Base-by-base conservation (phyloP, 1,140 invertebrate genomes). In the Drosophila ohnishii region DNA sequence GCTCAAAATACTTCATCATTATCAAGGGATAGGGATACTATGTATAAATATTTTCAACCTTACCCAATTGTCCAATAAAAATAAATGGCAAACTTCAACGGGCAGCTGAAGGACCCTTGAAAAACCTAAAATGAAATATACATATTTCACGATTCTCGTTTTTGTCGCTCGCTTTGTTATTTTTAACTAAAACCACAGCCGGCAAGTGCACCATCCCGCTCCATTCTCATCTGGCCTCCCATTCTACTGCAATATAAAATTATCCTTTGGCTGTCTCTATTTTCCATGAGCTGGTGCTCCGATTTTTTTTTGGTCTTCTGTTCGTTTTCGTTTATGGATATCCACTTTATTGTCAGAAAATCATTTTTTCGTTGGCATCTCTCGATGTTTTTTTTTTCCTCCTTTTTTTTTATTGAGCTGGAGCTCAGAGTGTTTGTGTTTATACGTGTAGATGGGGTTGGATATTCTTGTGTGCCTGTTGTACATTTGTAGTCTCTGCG, bases 321-420 rank as follows among this genome's bases (percentile, higher is more conserved):
- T 44, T 55, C 30, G 34, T 57, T 55, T 30, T 60, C 45, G 37
- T 76, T 70, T 77, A 58, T 69, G 74, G 47, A 59, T 63, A 70
- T 78, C 58, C 64, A 78, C 65, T 78, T 78, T 78, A 78, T 78
- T 78, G 75, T 78, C 75, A 71, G 65, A 78, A 77, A 77, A 77
- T 78, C 64, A 77, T 78, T 78, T 76, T 78, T 70, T 77, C 58
- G 53, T 58, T 76, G 51, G 39, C 64, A 70, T 62, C 56, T 55
- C 72, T 70, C 42, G 39, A 56, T 70, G 62, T 55, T 67, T 11
- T 47, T 57, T 57, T 70, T 56, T 11, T 47, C 45, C 69, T 50
- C 42, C 42, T 30, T 37, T 3, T n/a, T 51, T 66, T 30, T 73
- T 70, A 77, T 70, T 77, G 73, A 56, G 57, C 67, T 64, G 59